These are phyloP conservation scores for Drosophila diplacantha DNA, from an alignment of 2,888 invertebrate species.

Conservation along the genomic window DNA sequence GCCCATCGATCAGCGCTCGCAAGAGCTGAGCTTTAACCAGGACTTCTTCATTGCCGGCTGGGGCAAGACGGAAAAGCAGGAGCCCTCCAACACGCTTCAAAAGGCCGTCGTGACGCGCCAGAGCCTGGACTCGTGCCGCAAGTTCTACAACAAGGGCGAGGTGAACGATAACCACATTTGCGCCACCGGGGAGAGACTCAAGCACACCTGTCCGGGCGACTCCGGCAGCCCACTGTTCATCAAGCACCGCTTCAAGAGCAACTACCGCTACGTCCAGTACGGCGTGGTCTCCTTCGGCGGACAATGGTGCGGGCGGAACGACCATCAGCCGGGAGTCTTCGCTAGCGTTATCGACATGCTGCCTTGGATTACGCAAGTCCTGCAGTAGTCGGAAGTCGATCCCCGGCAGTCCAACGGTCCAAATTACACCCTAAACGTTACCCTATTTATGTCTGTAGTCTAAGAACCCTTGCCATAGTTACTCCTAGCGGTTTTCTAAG, in stretches of 20 bases:
- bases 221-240: slow-evolving; percentile 72
- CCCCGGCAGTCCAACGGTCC: not conserved
- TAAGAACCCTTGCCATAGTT: slow-evolving; percentile 49
- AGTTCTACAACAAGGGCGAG: slow-evolving; percentile 47
- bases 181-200: slow-evolving; percentile 64
- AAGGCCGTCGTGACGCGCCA: slow-evolving; percentile 58
- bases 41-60: slow-evolving; percentile 70
- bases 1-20: slow-evolving; percentile 58
- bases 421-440: not conserved
- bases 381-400: slow-evolving; percentile 42
- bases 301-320: slow-evolving; percentile 78
- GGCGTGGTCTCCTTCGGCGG: slow-evolving; percentile 84
- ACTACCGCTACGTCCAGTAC: slow-evolving; percentile 67
- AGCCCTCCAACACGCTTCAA: slow-evolving; percentile 51
- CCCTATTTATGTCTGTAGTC: slow-evolving; percentile 46
- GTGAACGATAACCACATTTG: slow-evolving; percentile 65
- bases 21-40: slow-evolving; percentile 36
- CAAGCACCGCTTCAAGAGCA: slow-evolving; percentile 46
- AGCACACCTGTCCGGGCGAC: slow-evolving; percentile 69
- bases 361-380: slow-evolving; percentile 79
- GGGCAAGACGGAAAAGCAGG: slow-evolving; percentile 66
- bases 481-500: slow-evolving; percentile 30
- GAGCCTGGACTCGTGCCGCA: slow-evolving; percentile 53
- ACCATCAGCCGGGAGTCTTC: slow-evolving; percentile 80
- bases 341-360: slow-evolving; percentile 79